A percentile compares a stretch with the other conserved stretches of the same genome.
Conservation (phyloP, 2,113 vertebrate species). For the Anhinga anhinga region DNA sequence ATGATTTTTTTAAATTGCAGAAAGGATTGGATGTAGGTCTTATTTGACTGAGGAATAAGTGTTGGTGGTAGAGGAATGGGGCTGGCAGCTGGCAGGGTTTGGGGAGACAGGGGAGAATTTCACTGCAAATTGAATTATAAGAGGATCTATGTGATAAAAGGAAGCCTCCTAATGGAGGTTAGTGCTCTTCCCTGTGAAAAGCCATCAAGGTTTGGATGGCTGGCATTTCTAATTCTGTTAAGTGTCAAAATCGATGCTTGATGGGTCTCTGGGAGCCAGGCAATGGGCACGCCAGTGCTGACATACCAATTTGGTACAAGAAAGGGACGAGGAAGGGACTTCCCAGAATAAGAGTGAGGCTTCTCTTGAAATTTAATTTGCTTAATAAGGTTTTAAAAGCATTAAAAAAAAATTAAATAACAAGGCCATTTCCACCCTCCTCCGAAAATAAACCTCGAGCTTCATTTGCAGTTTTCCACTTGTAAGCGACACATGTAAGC, state of each 20-base stretch:
- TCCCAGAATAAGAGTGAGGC: constrained; percentile 47
- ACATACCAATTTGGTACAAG: constrained; percentile 48
- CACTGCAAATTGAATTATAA: constrained; percentile 52
- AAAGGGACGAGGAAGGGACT: neutral
- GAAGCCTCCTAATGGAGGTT: constrained; percentile 52
- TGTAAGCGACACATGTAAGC: constrained; percentile 48
- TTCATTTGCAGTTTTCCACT: constrained; percentile 68
- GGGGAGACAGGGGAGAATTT: constrained; percentile 21
- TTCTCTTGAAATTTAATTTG: constrained; percentile 70
- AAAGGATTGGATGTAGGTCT: neutral
- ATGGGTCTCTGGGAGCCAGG: constrained; percentile 36
- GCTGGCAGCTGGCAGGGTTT: constrained; percentile 20
- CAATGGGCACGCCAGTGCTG: constrained; percentile 42
- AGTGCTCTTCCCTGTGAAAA: constrained; percentile 51
- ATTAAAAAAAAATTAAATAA: constrained; percentile 62
- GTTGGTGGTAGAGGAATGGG: neutral
- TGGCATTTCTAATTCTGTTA: constrained; percentile 66
- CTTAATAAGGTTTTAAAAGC: constrained; percentile 70
- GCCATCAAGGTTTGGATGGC: constrained; percentile 19
- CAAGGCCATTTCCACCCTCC: constrained; percentile 53
- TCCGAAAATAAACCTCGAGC: constrained; percentile 51
- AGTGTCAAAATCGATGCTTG: constrained; percentile 62
- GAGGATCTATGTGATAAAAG: constrained; percentile 48
- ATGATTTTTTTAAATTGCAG: neutral
- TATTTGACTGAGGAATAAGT: neutral